These are phyloP conservation scores for Oenanthe melanoleuca DNA, from an alignment of 2,113 vertebrate species.

Conservation along the genomic window DNA sequence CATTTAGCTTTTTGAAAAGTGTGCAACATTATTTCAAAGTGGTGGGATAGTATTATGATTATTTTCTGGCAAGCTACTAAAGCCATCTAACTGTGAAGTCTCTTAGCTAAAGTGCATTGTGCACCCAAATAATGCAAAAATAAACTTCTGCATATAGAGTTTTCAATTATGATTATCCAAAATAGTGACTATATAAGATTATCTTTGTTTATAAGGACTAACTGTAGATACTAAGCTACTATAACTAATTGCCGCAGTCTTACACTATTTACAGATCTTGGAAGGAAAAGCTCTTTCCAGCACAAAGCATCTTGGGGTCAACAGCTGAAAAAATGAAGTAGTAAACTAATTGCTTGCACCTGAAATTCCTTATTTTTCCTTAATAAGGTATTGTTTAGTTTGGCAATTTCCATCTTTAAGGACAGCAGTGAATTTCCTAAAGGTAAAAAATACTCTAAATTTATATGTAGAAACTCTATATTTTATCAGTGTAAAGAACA, in stretches of 20 bases:
- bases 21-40: not conserved
- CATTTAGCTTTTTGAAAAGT: not conserved
- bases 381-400: constrained; percentile 7
- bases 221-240: not conserved
- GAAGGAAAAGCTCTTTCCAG: not conserved
- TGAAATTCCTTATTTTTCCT: not conserved
- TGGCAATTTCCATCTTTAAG: not conserved
- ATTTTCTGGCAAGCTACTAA: not conserved
- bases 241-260: not conserved
- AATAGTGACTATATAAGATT: not conserved
- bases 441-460: not conserved
- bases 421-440: not conserved
- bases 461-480: not conserved
- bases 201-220: not conserved
- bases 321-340: not conserved
- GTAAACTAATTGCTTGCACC: not conserved
- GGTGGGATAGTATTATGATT: not conserved
- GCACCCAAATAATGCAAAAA: not conserved
- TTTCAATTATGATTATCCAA: not conserved
- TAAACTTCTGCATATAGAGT: not conserved
- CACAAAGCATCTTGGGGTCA: not conserved
- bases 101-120: not conserved
- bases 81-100: not conserved
- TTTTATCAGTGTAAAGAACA: not conserved
- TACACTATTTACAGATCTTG: not conserved